Base-by-base conservation (phyloP, 2,113 vertebrate species). In the Panthera uncia region DNA sequence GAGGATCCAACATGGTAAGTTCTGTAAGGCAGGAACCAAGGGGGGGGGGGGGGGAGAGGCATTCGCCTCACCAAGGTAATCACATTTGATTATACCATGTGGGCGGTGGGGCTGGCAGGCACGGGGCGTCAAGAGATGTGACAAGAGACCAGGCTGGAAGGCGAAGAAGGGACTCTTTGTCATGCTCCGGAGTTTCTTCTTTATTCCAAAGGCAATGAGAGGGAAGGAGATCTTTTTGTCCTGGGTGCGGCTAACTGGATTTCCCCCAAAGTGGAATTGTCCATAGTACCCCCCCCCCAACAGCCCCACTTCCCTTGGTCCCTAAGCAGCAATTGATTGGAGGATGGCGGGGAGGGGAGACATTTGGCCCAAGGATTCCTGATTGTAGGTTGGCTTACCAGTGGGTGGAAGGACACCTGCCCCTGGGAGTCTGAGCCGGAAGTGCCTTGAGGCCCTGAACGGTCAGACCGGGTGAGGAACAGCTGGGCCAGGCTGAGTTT, bases 241-340 rank as follows among this genome's bases (percentile, higher is more conserved):
- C 2, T 18, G 9, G 38, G 11, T 1, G 29, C n/a, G 7, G 25
- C 11, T 48, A 33, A 1, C 23, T 15, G 3, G 3, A 1, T 52
- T 2, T 19, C 79, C 25, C n/a, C 18, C 18, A 14, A 18, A 1
- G 29, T 19, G 36, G n/a, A 7, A 2, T 33, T 45, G 5, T 61
- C 41, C 36, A 1, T 13, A 48, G 73, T 1, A 3, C 13, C 38
- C 11, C 11, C 38, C 12, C 27, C 31, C n/a, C 36, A 18, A 31
- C 15, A 65, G 7, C 16, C 50, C 36, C 9, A 4, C 21, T 85
- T 66, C 61, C 50, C n/a, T 52, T 52, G 36, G 29, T 38, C 29
- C 14, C 19, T 5, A 25, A 11, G 7, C 16, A 65, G 9, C 12
- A 65, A 0, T n/a, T 33, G 9, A 25, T 69, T 45, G 45, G 18